Conservation (phyloP, 2,797 vertebrate species). For the Poecilia gillii region DNA sequence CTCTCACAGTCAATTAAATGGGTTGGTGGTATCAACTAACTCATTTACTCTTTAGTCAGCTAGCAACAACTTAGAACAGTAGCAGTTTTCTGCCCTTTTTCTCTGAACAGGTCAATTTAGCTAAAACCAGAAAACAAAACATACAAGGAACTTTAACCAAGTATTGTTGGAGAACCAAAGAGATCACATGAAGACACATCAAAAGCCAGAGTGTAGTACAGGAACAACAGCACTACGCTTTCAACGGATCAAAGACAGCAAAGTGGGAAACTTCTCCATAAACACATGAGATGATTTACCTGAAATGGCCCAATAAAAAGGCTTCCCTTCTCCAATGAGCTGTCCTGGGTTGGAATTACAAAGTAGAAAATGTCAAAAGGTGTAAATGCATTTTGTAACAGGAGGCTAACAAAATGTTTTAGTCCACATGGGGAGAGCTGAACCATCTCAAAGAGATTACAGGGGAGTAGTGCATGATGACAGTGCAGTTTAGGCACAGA, state of each 20-base stretch:
- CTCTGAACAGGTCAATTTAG: background rate
- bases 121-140: background rate
- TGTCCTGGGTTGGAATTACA: background rate
- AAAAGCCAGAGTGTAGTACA: background rate
- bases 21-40: too few species aligned
- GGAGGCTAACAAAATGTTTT: constrained; percentile 10
- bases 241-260: background rate
- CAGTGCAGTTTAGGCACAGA: constrained; percentile 49
- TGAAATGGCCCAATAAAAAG: constrained; percentile 2
- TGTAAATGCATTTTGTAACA: background rate
- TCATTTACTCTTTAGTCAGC: too few species aligned
- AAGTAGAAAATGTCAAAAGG: background rate
- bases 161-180: background rate
- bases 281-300: constrained; percentile 14
- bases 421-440: constrained; percentile 1
- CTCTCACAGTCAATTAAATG: too few species aligned
- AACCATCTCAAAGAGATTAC: constrained; percentile 40
- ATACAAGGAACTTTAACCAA: background rate
- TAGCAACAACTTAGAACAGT: too few species aligned
- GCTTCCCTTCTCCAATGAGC: background rate
- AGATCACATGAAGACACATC: background rate
- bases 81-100: background rate
- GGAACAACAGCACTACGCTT: background rate
- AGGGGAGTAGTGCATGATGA: constrained; percentile 55
- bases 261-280: background rate